A percentile compares a stretch with the other conserved stretches of the same genome.
These are phyloP conservation scores for Capitella teleta DNA, from an alignment of 1,140 invertebrate genomes.

Conservation along the genomic window DNA sequence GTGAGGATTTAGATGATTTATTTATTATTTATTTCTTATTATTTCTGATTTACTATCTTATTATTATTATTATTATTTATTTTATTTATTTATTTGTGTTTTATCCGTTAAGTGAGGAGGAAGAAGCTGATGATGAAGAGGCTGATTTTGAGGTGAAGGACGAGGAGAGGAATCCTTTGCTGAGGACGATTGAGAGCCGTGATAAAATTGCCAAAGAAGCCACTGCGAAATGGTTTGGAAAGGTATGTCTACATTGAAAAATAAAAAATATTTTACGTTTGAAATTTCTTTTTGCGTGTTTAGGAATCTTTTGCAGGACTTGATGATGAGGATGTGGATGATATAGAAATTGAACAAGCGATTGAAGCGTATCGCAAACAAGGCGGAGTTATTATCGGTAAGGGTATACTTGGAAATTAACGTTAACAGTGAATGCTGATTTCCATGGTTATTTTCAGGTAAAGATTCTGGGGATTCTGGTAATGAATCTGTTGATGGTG, in stretches of 20 bases:
- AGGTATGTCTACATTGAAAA: conserved; percentile 39
- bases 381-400: conserved; percentile 23
- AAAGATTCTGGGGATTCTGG: too few species aligned
- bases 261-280: conserved; percentile 2
- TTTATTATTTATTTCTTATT: too few species aligned
- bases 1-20: not conserved
- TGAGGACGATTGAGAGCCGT: conserved; percentile 73
- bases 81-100: not conserved
- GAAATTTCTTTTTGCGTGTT: not conserved
- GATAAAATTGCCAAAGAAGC: conserved; percentile 60
- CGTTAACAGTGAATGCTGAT: too few species aligned
- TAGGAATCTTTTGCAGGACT: conserved; percentile 71
- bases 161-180: conserved; percentile 57
- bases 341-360: conserved; percentile 71
- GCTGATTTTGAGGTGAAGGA: conserved; percentile 21
- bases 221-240: conserved; percentile 79
- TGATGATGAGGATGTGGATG: conserved; percentile 66
- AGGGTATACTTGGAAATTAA: not conserved
- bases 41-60: too few species aligned
- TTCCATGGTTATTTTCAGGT: too few species aligned
- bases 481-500: conserved; percentile 9
- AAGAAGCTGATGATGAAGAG: conserved; percentile 20
- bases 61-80: conserved; percentile 1
- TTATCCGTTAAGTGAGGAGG: conserved; percentile 12
- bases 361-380: conserved; percentile 55